A percentile compares a stretch with the other conserved stretches of the same genome.
Conservation (phyloP, 2,888 invertebrate species). For the Phortica okadai region DNA sequence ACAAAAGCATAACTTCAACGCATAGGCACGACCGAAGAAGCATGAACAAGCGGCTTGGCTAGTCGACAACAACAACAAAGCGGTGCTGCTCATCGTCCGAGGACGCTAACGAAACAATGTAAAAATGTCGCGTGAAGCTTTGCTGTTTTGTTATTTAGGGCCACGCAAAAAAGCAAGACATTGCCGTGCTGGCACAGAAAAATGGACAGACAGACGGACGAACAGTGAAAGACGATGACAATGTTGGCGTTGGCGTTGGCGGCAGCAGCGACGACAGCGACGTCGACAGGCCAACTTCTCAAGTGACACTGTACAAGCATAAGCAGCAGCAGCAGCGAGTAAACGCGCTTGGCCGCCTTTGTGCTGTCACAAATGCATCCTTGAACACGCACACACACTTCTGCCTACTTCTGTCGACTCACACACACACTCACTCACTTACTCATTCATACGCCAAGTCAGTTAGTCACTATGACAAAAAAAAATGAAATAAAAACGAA, state of each 20-base stretch:
- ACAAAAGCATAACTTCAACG: slow-evolving; percentile 1
- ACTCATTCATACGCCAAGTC: not conserved
- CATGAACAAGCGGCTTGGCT: not conserved
- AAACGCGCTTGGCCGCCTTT: slow-evolving; percentile 10
- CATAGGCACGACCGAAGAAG: not conserved
- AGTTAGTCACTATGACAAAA: not conserved
- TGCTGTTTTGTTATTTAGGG: slow-evolving; percentile 4
- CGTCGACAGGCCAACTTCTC: slow-evolving; percentile 1
- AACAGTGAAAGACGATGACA: not conserved
- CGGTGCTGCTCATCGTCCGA: not conserved
- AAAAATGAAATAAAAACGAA: no score
- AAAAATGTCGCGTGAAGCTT: slow-evolving; percentile 8
- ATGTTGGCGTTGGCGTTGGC: not conserved
- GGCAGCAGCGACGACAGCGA: not conserved
- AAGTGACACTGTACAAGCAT: slow-evolving; percentile 5
- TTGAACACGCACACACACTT: slow-evolving; percentile 70
- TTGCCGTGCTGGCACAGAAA: not conserved
- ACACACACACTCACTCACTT: slow-evolving; percentile 7
- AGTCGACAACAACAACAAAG: slow-evolving; percentile 54
- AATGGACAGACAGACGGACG: not conserved
- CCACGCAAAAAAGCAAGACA: not conserved
- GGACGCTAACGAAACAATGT: slow-evolving; percentile 2
- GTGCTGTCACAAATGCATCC: slow-evolving; percentile 61
- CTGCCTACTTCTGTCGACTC: slow-evolving; percentile 64
- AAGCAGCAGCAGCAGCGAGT: not conserved